phyloP scores from a whole-genome alignment of 1,140 invertebrate species.

The Pachypsylla venusta region DNA sequence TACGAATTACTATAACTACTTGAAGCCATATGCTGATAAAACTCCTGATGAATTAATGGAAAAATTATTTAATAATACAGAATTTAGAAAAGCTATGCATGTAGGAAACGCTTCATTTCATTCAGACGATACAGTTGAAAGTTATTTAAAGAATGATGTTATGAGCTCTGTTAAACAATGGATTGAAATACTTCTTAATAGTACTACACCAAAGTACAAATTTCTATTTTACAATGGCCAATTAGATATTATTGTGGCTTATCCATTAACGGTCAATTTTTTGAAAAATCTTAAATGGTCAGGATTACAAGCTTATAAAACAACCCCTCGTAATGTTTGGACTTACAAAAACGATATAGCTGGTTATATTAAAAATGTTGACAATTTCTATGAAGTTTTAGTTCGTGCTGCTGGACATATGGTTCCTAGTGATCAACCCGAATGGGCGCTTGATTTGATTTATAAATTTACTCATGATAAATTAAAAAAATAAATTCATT shows the following conservation, averaged over 20 bases:
- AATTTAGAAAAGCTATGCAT: constrained; percentile 46
- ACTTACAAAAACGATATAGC: constrained; percentile 18
- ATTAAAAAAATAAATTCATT: too few species aligned
- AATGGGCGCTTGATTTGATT: constrained; percentile 59
- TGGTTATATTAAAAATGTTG: constrained; percentile 20
- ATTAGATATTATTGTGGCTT: constrained; percentile 68
- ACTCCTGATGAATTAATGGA: constrained; percentile 29
- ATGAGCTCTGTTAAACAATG: constrained; percentile 66
- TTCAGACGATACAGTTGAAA: constrained; percentile 41
- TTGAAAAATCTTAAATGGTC: constrained; percentile 44
- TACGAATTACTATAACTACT: constrained; percentile 63
- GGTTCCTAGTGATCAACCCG: constrained; percentile 65
- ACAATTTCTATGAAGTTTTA: constrained; percentile 59
- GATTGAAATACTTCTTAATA: constrained; percentile 48
- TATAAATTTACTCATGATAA: constrained; percentile 52
- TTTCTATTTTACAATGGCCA: constrained; percentile 59
- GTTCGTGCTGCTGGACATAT: constrained; percentile 71
- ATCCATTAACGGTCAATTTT: constrained; percentile 57
- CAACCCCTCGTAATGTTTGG: constrained; percentile 35
- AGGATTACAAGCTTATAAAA: constrained; percentile 44
- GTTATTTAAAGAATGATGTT: constrained; percentile 55
- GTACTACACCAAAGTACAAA: constrained; percentile 36
- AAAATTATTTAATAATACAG: constrained; percentile 27
- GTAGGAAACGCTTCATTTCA: constrained; percentile 50
- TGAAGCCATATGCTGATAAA: constrained; percentile 29